Percentiles rank a stretch among this genome's conserved stretches.
phyloP scores from a whole-genome alignment of 1,140 invertebrate genomes.

The Hyphantria cunea region DNA sequence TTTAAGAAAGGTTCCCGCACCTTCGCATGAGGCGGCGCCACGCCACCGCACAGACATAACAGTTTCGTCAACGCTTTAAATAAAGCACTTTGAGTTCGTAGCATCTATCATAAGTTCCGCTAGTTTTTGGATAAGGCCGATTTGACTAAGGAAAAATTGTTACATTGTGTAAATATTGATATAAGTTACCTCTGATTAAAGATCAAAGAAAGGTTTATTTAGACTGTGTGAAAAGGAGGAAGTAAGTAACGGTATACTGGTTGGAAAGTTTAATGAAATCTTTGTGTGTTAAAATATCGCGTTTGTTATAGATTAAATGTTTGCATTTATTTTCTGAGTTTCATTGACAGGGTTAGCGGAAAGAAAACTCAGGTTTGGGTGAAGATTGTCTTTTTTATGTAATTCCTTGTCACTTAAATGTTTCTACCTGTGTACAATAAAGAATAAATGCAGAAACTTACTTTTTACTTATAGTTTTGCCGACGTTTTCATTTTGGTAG shows the following conservation, averaged over 20 bases:
- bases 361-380: too few species aligned
- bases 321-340: too few species aligned
- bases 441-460: too few species aligned
- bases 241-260: not conserved
- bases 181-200: not conserved
- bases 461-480: too few species aligned
- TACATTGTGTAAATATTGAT: not conserved
- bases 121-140: conserved; percentile 9
- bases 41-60: conserved; percentile 51
- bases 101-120: conserved; percentile 34
- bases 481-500: too few species aligned
- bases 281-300: too few species aligned
- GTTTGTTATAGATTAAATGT: too few species aligned
- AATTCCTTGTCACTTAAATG: too few species aligned
- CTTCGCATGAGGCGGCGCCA: conserved; percentile 31
- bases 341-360: too few species aligned
- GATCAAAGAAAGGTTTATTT: conserved; percentile 1
- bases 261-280: too few species aligned
- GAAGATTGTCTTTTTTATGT: too few species aligned
- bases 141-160: not conserved
- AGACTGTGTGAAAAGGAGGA: not conserved
- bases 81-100: conserved; percentile 54
- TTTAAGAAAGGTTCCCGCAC: conserved; percentile 20
- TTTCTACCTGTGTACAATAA: too few species aligned
- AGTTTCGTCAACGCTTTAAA: conserved; percentile 45